A percentile compares a stretch with the other conserved stretches of the same genome.
Conservation (phyloP, 2,888 invertebrate genomes). For the Eretmocerus hayati region DNA sequence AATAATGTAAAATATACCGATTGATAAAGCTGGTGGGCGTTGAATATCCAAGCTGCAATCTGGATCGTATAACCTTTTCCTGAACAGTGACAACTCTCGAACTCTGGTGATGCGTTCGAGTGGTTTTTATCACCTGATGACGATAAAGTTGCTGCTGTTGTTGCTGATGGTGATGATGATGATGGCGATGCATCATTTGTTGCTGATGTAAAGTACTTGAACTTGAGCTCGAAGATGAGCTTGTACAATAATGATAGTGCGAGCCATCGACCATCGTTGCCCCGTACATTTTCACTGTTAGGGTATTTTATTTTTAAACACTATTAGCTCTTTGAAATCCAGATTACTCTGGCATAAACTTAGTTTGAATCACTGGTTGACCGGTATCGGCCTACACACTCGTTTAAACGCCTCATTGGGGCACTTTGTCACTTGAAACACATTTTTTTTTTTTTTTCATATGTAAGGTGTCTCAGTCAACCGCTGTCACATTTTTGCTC, state of each 20-base stretch:
- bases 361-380: too few relatives aligned
- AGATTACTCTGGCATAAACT: too few relatives aligned
- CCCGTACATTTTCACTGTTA: slow-evolving; percentile 15
- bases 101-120: slow-evolving; percentile 42
- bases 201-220: neutral
- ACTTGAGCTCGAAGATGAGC: neutral
- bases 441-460: too few relatives aligned
- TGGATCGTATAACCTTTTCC: slow-evolving; percentile 44
- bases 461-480: too few relatives aligned
- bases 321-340: too few relatives aligned
- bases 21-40: slow-evolving; percentile 45
- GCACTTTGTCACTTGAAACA: too few relatives aligned
- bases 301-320: too few relatives aligned
- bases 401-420: too few relatives aligned
- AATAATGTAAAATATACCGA: slow-evolving; percentile 35
- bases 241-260: too few relatives aligned
- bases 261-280: slow-evolving; percentile 18
- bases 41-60: slow-evolving; percentile 44
- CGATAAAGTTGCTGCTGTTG: slow-evolving; percentile 37
- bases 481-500: too few relatives aligned
- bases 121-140: slow-evolving; percentile 42
- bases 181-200: slow-evolving; percentile 2
- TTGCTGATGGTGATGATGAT: slow-evolving; percentile 28
- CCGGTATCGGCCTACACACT: too few relatives aligned
- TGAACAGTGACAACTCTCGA: slow-evolving; percentile 43